phyloP scores from a whole-genome alignment of 2,113 vertebrate genomes.

The Pedetes capensis region DNA sequence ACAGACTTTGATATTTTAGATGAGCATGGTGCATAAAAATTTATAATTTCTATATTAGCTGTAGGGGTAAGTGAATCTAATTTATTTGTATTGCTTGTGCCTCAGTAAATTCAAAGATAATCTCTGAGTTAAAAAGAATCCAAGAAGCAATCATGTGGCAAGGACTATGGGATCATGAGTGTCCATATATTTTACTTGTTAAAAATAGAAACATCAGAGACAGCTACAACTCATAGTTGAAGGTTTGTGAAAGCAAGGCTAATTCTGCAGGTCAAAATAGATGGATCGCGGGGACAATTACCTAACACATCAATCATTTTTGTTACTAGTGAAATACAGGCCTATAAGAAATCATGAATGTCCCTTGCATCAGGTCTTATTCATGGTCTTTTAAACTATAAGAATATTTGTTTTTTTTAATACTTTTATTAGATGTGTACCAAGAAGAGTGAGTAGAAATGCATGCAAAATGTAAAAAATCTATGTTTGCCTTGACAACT shows the following conservation, averaged over 20 bases:
- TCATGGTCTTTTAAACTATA: neutral
- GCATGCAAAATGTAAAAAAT: constrained; percentile 33
- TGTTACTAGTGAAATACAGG: neutral
- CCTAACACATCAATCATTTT: neutral
- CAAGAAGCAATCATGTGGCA: neutral
- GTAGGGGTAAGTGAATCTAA: constrained; percentile 57
- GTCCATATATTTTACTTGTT: constrained; percentile 55
- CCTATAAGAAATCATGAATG: constrained; percentile 19
- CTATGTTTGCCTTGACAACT: neutral
- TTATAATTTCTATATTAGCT: constrained; percentile 27
- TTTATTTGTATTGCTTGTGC: constrained; percentile 67
- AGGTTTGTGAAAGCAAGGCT: constrained; percentile 13
- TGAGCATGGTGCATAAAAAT: neutral
- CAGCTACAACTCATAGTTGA: neutral
- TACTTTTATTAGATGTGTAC: neutral
- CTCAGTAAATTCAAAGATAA: constrained; percentile 63
- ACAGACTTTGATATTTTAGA: neutral
- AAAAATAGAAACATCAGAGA: constrained; percentile 45
- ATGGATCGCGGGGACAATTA: neutral
- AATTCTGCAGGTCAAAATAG: neutral
- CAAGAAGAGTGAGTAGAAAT: neutral
- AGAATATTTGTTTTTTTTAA: neutral
- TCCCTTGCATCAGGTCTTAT: neutral
- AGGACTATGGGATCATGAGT: neutral
- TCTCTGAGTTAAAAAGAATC: constrained; percentile 12